Conservation (phyloP, 2,797 vertebrate species). For the Catamblyrhynchus diadema region DNA sequence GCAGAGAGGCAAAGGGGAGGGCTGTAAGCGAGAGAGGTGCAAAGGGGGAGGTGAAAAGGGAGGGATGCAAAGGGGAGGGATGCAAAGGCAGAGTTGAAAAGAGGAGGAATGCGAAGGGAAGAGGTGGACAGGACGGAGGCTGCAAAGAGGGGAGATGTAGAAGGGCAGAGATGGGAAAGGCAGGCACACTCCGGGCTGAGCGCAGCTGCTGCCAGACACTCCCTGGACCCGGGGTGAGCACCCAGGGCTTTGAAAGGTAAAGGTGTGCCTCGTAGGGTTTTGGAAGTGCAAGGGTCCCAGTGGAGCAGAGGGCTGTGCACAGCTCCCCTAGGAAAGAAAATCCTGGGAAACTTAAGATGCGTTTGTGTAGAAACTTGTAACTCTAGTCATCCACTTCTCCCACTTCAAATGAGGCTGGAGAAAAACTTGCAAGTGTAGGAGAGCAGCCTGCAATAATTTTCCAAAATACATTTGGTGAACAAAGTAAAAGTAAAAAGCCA, state of each 20-base stretch:
- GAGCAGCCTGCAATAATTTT: background rate
- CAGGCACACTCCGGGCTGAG: background rate
- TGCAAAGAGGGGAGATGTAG: background rate
- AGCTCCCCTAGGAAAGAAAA: background rate
- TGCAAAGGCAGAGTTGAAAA: background rate
- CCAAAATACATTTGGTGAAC: background rate
- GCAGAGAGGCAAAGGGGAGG: constrained; percentile 31
- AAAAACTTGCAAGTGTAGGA: background rate
- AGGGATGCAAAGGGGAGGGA: constrained; percentile 44
- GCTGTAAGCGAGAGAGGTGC: constrained; percentile 44
- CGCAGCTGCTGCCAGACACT: background rate
- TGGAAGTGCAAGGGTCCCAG: background rate
- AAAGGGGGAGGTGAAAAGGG: constrained; percentile 52
- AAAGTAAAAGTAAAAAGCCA: background rate
- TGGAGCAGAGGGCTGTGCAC: background rate
- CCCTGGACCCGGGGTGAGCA: background rate
- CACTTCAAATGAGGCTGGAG: background rate
- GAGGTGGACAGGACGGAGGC: background rate
- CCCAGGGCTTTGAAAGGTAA: background rate
- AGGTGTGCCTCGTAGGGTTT: background rate
- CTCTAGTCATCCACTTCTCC: background rate
- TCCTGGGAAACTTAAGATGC: background rate
- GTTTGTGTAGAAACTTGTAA: background rate
- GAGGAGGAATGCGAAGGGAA: background rate
- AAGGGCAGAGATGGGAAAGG: background rate